phyloP scores from a whole-genome alignment of 2,113 vertebrate genomes.

The Albula glossodonta region DNA sequence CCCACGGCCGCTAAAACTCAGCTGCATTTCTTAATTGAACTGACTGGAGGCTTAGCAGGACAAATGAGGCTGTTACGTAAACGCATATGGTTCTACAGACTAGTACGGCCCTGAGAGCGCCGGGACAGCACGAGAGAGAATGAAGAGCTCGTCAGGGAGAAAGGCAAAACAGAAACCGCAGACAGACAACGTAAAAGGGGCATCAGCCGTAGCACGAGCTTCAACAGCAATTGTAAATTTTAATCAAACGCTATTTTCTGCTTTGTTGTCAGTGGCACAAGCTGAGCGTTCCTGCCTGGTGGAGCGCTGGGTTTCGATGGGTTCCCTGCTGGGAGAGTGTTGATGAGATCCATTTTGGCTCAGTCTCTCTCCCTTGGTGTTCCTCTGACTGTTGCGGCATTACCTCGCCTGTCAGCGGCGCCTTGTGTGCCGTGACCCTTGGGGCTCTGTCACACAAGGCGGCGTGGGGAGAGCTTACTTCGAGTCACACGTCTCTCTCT shows the following conservation, averaged over 20 bases:
- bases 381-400: background rate
- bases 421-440: background rate
- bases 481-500: slow-evolving; percentile 17
- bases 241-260: slow-evolving; percentile 4
- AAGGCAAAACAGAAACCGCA: background rate
- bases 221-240: background rate
- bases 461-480: background rate
- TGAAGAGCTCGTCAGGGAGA: background rate
- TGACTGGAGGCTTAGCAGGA: slow-evolving; percentile 56
- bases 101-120: slow-evolving; percentile 50
- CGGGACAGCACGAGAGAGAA: slow-evolving; percentile 18
- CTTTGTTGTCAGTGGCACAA: background rate
- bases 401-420: background rate
- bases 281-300: background rate
- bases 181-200: background rate
- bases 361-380: background rate
- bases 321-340: background rate
- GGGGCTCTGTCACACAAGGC: background rate
- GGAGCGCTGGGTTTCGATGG: background rate
- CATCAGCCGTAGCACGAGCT: background rate
- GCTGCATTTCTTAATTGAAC: slow-evolving; percentile 48
- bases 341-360: slow-evolving; percentile 11
- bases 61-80: slow-evolving; percentile 57
- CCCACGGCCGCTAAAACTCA: background rate
- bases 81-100: slow-evolving; percentile 54